phyloP scores from a whole-genome alignment of 2,113 vertebrate species.

The Tachuris rubrigastra region DNA sequence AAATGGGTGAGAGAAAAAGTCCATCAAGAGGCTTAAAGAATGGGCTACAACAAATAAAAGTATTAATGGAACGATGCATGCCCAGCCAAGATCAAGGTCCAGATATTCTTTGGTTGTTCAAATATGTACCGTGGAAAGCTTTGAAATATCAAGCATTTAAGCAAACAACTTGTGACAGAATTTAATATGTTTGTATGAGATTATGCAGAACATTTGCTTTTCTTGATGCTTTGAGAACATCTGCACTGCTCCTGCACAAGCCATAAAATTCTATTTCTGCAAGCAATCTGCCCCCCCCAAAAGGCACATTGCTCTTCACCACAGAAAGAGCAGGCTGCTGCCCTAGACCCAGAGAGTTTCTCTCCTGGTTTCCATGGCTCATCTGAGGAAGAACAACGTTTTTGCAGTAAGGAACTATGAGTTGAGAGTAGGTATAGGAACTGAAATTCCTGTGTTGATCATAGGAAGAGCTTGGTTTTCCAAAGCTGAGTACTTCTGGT shows the following conservation, averaged over 20 bases:
- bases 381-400: not conserved
- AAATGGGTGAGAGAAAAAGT: not conserved
- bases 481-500: not conserved
- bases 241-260: not conserved
- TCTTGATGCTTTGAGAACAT: not conserved
- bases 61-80: not conserved
- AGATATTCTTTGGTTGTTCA: not conserved
- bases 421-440: not conserved
- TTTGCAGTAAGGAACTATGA: not conserved
- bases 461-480: not conserved
- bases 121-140: not conserved
- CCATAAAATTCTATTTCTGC: not conserved
- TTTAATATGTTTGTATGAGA: not conserved
- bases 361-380: not conserved
- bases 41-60: not conserved
- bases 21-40: not conserved
- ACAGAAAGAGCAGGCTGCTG: not conserved
- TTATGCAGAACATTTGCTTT: conserved; percentile 10
- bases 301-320: not conserved
- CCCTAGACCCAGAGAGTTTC: not conserved
- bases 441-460: not conserved
- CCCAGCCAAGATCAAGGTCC: not conserved
- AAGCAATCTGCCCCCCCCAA: not conserved
- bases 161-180: not conserved
- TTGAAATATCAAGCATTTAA: conserved; percentile 22